Base-by-base conservation (phyloP, 2,888 invertebrate genomes). In the Apamea sordens region DNA sequence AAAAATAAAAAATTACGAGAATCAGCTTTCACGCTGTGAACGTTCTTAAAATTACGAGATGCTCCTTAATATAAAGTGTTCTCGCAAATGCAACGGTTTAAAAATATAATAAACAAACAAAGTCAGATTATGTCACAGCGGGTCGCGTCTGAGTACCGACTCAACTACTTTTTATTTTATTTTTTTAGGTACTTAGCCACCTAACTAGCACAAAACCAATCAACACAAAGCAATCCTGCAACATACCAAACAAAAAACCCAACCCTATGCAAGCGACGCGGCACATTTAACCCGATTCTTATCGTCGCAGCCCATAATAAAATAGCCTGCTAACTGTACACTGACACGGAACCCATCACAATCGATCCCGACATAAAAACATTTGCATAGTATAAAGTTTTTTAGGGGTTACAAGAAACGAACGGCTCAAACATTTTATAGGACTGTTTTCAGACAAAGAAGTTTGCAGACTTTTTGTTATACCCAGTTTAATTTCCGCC, bases 341-440 rank as follows among this genome's bases (percentile, higher is more conserved):
- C 83, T 89, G 92, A 93, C 94, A 95, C 94, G 95, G 86, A 92
- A 92, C 85, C 88, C 87, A 91, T 92, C 89, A 90, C 88, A 90
- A 90, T 92, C 90, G 90, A 91, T 90, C 83, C 83, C 79, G 86
- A 90, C 88, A 88, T 89, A 89, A 92, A 90, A 90, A 89, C 86
- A 92, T 93, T 92, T 91, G 90, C 92, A 91, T 92, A 89, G 84
- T 81, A 85, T 74, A 87, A 89, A 86, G 68, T 87, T 87, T 90
- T 91, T 90, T 89, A 86, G 86, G 85, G 86, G 89, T 76, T 67
- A 83, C 79, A 88, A 81, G 78, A 83, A 56, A 65, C 76, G 79
- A 88, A 77, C 67, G 44, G 15, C 70, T 71, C 36, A 64, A 81
- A 82, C 72, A 71, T 79, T 84, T 85, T 82, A 83, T 73, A 85